Conservation (phyloP, 2,797 vertebrate species). For the Notamacropus eugenii region DNA sequence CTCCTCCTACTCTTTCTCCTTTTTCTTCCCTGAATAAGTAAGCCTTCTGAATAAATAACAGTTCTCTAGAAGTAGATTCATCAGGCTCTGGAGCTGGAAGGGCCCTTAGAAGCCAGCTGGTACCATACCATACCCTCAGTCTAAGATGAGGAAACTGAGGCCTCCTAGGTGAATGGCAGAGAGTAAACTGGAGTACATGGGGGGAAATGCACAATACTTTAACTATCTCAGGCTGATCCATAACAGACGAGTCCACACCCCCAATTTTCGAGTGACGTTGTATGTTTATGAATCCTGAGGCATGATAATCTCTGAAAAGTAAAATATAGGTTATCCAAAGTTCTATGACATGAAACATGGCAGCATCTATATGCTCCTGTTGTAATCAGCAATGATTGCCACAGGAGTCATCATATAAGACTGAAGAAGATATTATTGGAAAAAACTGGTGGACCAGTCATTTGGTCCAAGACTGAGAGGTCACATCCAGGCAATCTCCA, state of each 20-base stretch:
- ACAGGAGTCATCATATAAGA: background rate
- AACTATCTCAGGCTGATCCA: background rate
- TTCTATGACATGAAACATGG: background rate
- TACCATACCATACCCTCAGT: background rate
- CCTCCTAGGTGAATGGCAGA: background rate
- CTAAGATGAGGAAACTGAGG: background rate
- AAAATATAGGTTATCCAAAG: background rate
- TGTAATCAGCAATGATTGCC: background rate
- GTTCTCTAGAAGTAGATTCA: too few species aligned
- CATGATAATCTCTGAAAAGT: background rate
- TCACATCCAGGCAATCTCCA: background rate
- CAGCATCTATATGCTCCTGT: background rate
- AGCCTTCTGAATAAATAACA: too few species aligned
- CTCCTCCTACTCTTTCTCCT: background rate
- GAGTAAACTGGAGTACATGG: background rate
- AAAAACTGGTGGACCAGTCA: background rate
- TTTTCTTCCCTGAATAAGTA: background rate
- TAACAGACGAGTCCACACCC: background rate
- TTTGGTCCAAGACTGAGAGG: background rate
- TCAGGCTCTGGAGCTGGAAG: background rate
- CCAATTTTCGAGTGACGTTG: background rate
- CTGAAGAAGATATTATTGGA: background rate
- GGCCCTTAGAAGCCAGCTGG: background rate
- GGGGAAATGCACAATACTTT: background rate
- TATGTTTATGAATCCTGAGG: background rate